phyloP scores from a whole-genome alignment of 2,113 vertebrate species.

The Ceyx margarethae region DNA sequence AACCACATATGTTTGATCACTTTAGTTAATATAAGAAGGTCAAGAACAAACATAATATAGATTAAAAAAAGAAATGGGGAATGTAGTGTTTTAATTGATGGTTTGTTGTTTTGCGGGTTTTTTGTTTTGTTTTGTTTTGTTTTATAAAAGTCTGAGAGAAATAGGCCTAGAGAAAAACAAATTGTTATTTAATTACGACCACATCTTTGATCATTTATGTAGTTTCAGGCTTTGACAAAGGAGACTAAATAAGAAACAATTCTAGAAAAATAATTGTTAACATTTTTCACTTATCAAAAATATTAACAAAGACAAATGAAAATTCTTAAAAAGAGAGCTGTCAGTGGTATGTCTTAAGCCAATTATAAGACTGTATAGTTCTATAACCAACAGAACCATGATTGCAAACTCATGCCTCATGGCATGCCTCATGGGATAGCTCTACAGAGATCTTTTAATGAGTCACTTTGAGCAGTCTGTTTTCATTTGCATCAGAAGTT shows the following conservation, averaged over 20 bases:
- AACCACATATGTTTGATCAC: neutral
- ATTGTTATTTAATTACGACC: constrained; percentile 23
- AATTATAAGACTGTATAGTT: neutral
- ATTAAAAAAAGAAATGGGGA: neutral
- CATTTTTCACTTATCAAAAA: constrained; percentile 32
- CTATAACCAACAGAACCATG: neutral
- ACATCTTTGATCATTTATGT: neutral
- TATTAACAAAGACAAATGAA: constrained; percentile 1
- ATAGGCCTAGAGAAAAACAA: neutral
- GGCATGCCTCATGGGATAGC: constrained; percentile 19
- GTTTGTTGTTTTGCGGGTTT: neutral
- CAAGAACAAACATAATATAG: neutral
- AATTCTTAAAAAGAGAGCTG: neutral
- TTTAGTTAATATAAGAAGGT: neutral
- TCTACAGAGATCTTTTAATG: constrained; percentile 37
- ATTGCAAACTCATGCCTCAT: neutral
- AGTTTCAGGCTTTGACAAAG: constrained; percentile 20
- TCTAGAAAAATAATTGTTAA: constrained; percentile 29
- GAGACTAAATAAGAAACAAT: neutral
- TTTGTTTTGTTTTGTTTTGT: neutral
- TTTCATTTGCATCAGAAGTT: constrained; percentile 53
- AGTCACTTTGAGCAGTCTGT: constrained; percentile 52
- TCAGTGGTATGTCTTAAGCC: neutral
- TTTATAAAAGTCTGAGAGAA: constrained; percentile 24
- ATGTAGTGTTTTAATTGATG: constrained; percentile 22